Conservation (phyloP, 2,113 vertebrate genomes). For the Albula goreensis region DNA sequence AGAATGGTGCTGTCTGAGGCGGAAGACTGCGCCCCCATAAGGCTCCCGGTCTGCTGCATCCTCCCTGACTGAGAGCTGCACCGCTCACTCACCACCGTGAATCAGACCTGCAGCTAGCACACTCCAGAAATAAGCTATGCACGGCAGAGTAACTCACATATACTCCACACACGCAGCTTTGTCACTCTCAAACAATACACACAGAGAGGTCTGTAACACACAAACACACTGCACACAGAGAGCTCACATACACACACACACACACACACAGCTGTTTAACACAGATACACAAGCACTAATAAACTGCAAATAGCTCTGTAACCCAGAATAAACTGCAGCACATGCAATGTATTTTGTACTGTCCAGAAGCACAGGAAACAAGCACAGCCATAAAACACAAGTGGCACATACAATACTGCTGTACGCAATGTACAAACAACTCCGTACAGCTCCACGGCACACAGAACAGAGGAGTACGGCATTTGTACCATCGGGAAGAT, state of each 20-base stretch:
- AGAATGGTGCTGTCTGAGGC: neutral
- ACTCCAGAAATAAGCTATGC: neutral
- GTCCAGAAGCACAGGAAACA: too few relatives aligned
- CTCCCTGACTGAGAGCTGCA: neutral
- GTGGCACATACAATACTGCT: neutral
- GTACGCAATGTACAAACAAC: neutral
- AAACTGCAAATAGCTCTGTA: neutral
- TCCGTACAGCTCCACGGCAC: neutral
- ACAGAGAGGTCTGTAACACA: neutral
- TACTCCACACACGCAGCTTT: conserved; percentile 12
- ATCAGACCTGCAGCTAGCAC: neutral
- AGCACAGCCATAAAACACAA: neutral
- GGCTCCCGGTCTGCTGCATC: neutral
- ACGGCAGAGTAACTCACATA: conserved; percentile 7
- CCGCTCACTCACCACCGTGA: neutral
- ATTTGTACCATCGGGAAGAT: neutral
- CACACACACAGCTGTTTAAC: conserved; percentile 24
- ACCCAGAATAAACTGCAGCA: too few relatives aligned
- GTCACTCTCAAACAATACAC: neutral
- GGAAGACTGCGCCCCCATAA: neutral
- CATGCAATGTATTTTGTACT: too few relatives aligned
- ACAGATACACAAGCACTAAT: too few relatives aligned
- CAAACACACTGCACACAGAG: neutral
- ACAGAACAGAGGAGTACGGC: neutral
- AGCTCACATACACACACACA: conserved; percentile 36